Base-by-base conservation (phyloP, 2,797 vertebrate species). In the Sebastes cheni region DNA sequence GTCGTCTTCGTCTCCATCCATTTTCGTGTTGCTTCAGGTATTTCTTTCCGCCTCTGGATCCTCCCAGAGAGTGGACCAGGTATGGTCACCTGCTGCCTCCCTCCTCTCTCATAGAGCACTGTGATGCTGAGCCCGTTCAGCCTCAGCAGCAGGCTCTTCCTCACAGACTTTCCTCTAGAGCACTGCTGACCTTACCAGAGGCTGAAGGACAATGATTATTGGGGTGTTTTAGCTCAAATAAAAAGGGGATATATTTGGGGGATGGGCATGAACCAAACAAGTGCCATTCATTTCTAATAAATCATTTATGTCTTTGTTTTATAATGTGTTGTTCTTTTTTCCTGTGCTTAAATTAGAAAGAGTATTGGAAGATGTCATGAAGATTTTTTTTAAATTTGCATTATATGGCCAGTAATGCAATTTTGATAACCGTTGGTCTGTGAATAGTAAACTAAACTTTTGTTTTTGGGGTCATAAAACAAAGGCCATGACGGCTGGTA, bases 41-140 rank as follows among this genome's bases (percentile, higher is more conserved):
- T 98, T 98, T 97, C 95, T 98, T 98, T 95, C 95, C 98, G 76
- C 96, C 97, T 95, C 93, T 98, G 97, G 97, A 98, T 91, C 95
- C 96, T 93, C 96, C 97, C 92, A 94, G 96, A 95, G 95, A 95
- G 87, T 97, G 97, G 94, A 97, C 96, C 94, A 97, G 96, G 91
- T 96, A 96, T 85, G 96, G 97, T 93, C 97, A 97, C 92, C 96
- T 99, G 92, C 97, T 98, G 93, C 97, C 97, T 93, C 96, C 97
- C 82, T 95, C 96, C 83, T 94, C 95, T 90, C 96, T 97, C 91
- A 94, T 98, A 93, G 97, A 98, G 92, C 96, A 96, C 91, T 97
- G 96, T 77, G 97, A 98, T 90, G 95, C 95, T 93, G 97, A 97
- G 92, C 93, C 95, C 84, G 78, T 94, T 82, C 93, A 90, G 75